Evolutionary conservation across 1,140 invertebrate genomes (phyloP).

Genomic region (Heliconius congener): DNA sequence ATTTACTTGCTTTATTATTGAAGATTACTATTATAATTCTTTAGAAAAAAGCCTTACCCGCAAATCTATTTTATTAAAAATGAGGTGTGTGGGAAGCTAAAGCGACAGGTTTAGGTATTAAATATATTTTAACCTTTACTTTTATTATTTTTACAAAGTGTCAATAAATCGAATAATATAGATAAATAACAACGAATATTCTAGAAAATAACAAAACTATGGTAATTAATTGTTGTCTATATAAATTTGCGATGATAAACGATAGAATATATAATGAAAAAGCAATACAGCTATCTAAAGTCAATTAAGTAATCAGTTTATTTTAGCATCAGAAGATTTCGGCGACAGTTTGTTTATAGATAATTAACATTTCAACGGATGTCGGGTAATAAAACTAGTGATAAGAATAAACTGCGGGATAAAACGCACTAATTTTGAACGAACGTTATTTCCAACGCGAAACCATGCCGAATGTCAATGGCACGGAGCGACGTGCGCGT

Average conservation of each 20-base stretch:
- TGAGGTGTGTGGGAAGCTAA: no score
- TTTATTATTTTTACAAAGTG: no score
- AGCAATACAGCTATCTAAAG: not conserved
- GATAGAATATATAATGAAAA: not conserved
- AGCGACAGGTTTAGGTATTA: no score
- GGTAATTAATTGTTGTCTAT: not conserved
- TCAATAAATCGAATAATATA: not conserved
- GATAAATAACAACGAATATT: not conserved
- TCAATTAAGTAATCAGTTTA: slow-evolving; percentile 10
- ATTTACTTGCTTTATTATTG: no score
- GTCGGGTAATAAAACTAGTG: slow-evolving; percentile 36
- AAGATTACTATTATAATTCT: no score
- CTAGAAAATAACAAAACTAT: not conserved
- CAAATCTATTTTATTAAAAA: no score
- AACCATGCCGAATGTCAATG: slow-evolving; percentile 64
- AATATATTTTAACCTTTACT: no score
- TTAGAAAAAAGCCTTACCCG: no score
- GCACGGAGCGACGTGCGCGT: slow-evolving; percentile 57
- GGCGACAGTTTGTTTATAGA: not conserved
- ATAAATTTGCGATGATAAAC: not conserved
- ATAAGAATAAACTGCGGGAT: slow-evolving; percentile 34
- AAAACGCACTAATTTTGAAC: slow-evolving; percentile 43
- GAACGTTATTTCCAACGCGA: slow-evolving; percentile 57
- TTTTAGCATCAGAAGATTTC: not conserved
- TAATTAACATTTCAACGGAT: slow-evolving; percentile 23